Evolutionary conservation across 2,113 vertebrate species (phyloP), one percentile per base, ranked within the genome.

Genomic region (Anarrhichthys ocellatus): DNA sequence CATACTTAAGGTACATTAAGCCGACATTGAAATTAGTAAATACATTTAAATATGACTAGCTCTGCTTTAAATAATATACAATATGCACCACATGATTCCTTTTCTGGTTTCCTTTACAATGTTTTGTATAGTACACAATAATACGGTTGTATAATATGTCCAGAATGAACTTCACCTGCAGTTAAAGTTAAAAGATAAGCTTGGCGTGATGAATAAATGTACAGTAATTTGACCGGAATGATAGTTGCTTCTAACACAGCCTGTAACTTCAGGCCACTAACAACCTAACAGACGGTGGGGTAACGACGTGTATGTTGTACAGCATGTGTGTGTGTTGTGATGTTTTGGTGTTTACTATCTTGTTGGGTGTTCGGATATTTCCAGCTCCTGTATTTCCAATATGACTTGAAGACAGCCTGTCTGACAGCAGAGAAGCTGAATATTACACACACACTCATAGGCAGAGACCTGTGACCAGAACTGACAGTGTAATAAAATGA

Each of bases 351-450:
- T 36, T 34, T 8, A 5, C 36, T 42, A 2, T 66, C 77, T 54
- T 67, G 32, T 40, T 27, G 10, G 29, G 27, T 61, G 5, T 24
- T 24, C 1, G 6, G 69, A 40, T 74, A 58, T 81, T 44, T 56
- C 58, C 22, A 72, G 9, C 50, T 56, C 20, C 13, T 69, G 20
- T 42, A 32, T 74, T 76, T 70, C 14, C 9, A n/a, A 22, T 14
- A 58, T 56, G 29, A 15, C 34, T 52, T 76, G 61, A 73, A 68
- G 61, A 61, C 42, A 70, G 44, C 50, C 52, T 71, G 32, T 58
- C 69, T 73, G 67, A 69, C 85, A 84, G 72, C 80, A 24, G 40
- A 44, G 42, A 32, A 40, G 24, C 29, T 4, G n/a, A n/a, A 66
- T 36, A 64, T 40, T 20, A n/a, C 50, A 52, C 50, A 46, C n/a